phyloP scores from a whole-genome alignment of 2,888 invertebrate species.

The Zhengitettix transpicula region DNA sequence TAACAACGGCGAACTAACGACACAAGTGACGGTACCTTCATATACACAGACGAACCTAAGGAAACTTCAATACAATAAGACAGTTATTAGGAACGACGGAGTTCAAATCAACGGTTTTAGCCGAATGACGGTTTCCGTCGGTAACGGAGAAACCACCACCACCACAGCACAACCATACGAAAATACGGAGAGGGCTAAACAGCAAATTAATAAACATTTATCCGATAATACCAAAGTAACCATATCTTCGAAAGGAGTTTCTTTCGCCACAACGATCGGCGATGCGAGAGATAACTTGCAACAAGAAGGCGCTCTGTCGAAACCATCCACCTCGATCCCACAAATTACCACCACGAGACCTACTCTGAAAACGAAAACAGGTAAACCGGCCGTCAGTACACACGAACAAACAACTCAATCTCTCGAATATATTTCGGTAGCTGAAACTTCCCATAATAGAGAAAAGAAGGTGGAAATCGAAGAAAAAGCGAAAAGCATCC shows the following conservation, averaged over 20 bases:
- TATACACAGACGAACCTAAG: neutral
- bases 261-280: neutral
- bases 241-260: neutral
- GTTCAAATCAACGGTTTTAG: neutral
- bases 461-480: too few species aligned
- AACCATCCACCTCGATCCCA: neutral
- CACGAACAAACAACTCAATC: too few species aligned
- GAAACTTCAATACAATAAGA: neutral
- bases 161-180: neutral
- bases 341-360: too few species aligned
- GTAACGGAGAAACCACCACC: neutral
- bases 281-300: neutral
- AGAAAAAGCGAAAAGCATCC: too few species aligned
- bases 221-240: neutral
- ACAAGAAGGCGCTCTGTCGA: neutral
- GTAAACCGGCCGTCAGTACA: too few species aligned
- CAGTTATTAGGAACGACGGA: neutral
- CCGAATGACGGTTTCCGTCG: neutral
- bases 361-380: too few species aligned
- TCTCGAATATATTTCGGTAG: too few species aligned
- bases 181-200: neutral
- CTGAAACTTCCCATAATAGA: too few species aligned
- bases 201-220: neutral
- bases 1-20: neutral
- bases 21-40: neutral